phyloP scores from a whole-genome alignment of 2,113 vertebrate genomes.

The Pampusana beccarii region DNA sequence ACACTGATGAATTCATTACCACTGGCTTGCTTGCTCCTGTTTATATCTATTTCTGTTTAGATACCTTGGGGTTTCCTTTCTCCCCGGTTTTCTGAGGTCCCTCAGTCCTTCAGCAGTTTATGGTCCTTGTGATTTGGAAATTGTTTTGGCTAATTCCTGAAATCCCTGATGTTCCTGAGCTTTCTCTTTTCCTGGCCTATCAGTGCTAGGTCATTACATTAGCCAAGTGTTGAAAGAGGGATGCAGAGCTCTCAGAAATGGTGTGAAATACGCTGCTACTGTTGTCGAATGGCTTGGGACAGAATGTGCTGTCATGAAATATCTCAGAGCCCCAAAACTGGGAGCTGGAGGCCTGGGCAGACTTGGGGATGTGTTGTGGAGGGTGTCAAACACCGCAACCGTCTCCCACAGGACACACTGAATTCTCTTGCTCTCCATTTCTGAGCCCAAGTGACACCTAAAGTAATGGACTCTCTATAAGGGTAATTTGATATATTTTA shows the following conservation, averaged over 20 bases:
- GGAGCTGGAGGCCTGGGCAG: not conserved
- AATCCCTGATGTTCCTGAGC: too few species aligned
- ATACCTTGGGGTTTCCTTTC: not conserved
- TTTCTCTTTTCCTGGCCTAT: not conserved
- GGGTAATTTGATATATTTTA: not conserved
- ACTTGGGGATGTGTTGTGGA: not conserved
- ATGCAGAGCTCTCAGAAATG: not conserved
- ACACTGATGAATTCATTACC: not conserved
- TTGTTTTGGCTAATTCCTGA: not conserved
- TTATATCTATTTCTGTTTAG: not conserved
- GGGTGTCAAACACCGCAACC: not conserved
- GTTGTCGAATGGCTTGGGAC: not conserved
- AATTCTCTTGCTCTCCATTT: not conserved
- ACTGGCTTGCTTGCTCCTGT: not conserved
- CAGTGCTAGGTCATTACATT: fast-evolving
- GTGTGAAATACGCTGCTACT: not conserved
- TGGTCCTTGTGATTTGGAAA: not conserved
- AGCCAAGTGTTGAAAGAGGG: not conserved
- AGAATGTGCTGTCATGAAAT: fast-evolving
- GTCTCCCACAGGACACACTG: not conserved
- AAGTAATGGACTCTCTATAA: not conserved
- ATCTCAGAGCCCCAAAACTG: not conserved
- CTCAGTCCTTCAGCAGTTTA: not conserved
- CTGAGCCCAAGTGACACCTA: not conserved
- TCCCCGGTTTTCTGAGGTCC: not conserved